Conservation (phyloP, 2,888 invertebrate species). For the Lutraria lutraria region DNA sequence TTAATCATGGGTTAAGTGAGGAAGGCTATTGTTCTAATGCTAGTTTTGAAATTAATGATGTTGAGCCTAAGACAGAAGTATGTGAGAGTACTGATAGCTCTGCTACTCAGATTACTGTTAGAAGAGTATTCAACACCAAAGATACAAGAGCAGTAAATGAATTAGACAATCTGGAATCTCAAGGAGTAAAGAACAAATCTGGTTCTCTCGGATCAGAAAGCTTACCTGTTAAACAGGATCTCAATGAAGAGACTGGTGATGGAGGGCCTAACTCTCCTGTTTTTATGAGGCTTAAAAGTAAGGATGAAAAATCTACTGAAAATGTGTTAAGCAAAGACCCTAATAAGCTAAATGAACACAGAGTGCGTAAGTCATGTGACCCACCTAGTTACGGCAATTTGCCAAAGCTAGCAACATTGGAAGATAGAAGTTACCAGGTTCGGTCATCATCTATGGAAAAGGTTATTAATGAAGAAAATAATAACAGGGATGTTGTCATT, state of each 20-base stretch:
- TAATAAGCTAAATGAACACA: neutral
- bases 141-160: neutral
- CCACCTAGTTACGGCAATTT: conserved; percentile 38
- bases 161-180: neutral
- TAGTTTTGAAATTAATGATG: neutral
- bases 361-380: conserved; percentile 9
- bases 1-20: neutral
- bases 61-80: neutral
- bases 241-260: neutral
- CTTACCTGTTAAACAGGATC: neutral
- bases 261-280: neutral
- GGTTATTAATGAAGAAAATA: conserved; percentile 32
- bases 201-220: neutral
- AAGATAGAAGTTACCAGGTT: conserved; percentile 26
- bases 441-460: conserved; percentile 18
- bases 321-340: neutral
- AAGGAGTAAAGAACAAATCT: neutral
- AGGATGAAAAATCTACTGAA: conserved; percentile 4
- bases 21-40: neutral
- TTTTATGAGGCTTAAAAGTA: conserved; percentile 15
- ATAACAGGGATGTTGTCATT: neutral
- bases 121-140: neutral
- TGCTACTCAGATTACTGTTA: neutral
- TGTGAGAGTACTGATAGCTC: neutral
- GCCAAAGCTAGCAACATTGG: conserved; percentile 34